Evolutionary conservation across 2,113 vertebrate species (phyloP).

Genomic region (Alethe diademata): DNA sequence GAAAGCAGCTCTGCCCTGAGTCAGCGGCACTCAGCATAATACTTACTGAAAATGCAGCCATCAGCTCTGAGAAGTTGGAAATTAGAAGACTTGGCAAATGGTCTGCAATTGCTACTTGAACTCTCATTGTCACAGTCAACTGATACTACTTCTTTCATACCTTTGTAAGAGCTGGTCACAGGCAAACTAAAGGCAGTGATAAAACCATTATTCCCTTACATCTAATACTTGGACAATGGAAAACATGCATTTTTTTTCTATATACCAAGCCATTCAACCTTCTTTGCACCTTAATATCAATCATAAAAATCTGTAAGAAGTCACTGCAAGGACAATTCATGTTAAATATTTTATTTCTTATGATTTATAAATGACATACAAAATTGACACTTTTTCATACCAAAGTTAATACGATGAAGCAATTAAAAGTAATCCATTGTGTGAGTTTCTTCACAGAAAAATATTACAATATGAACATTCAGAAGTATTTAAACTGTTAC

Average conservation of each 20-base stretch:
- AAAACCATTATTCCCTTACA: not conserved
- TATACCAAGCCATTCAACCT: not conserved
- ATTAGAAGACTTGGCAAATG: not conserved
- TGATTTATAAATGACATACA: conserved; percentile 49
- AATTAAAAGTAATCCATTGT: conserved; percentile 4
- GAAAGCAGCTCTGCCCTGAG: not conserved
- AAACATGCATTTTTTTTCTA: not conserved
- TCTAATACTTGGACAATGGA: not conserved
- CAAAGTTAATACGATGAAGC: conserved; percentile 31
- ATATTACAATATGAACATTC: conserved; percentile 11
- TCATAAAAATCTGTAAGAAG: not conserved
- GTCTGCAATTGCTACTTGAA: not conserved
- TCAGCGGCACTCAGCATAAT: fast-evolving
- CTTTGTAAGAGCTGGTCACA: not conserved
- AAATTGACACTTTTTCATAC: conserved; percentile 35
- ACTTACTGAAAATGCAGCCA: not conserved
- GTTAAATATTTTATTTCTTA: conserved; percentile 40
- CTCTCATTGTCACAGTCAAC: not conserved
- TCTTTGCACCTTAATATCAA: not conserved
- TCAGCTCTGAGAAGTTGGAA: not conserved
- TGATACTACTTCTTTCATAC: not conserved
- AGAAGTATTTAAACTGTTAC: conserved; percentile 37
- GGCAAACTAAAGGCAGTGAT: not conserved
- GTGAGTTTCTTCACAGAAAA: conserved; percentile 10
- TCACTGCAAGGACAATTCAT: not conserved